These are phyloP conservation scores for Bombus pyrosoma DNA, from an alignment of 1,140 invertebrate genomes.

Conservation along the genomic window DNA sequence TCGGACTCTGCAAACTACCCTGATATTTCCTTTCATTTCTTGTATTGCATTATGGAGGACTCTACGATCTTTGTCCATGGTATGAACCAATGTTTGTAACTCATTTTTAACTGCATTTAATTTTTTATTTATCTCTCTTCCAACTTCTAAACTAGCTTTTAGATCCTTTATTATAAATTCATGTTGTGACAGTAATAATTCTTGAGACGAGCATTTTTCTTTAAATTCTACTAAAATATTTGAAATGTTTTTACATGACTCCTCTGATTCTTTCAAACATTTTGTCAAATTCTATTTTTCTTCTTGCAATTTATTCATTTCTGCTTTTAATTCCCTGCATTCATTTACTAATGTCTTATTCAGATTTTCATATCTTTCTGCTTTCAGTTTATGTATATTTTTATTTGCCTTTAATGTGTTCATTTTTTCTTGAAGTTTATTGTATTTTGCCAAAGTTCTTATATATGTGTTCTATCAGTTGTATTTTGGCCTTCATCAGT, in stretches of 20 bases:
- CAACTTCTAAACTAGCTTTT: constrained; percentile 67
- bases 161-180: constrained; percentile 67
- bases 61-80: constrained; percentile 85
- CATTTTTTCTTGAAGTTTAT: constrained; percentile 82
- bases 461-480: constrained; percentile 82
- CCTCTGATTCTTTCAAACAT: constrained; percentile 71
- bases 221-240: constrained; percentile 67
- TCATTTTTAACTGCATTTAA: constrained; percentile 62
- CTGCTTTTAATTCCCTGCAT: constrained; percentile 72
- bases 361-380: constrained; percentile 74
- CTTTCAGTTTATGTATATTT: constrained; percentile 65
- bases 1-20: constrained; percentile 92
- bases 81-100: constrained; percentile 67
- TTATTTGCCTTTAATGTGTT: constrained; percentile 71
- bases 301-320: constrained; percentile 65
- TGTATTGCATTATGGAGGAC: constrained; percentile 86
- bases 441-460: constrained; percentile 81
- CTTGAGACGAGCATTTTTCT: constrained; percentile 73
- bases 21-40: constrained; percentile 91
- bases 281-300: constrained; percentile 69
- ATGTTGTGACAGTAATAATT: constrained; percentile 67
- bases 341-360: constrained; percentile 63
- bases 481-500: constrained; percentile 63
- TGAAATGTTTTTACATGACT: constrained; percentile 62
- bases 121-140: constrained; percentile 63